A percentile compares a stretch with the other conserved stretches of the same genome.
phyloP scores from a whole-genome alignment of 2,797 vertebrate genomes.

The Emydoidea blandingii region DNA sequence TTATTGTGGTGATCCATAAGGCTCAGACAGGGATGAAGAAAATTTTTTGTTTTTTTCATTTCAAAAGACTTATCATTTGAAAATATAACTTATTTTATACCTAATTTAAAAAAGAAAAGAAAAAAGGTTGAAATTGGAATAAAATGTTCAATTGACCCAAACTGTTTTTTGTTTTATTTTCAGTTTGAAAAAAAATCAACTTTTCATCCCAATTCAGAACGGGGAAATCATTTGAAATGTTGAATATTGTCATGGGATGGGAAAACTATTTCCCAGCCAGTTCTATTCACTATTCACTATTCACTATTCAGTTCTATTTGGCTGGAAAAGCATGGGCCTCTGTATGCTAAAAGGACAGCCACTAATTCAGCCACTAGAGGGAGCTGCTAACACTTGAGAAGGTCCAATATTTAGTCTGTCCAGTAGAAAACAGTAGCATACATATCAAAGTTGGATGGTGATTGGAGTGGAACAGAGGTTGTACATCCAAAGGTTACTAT shows the following conservation, averaged over 20 bases:
- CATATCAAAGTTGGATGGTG: accelerated
- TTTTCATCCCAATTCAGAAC: neutral
- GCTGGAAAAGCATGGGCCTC: accelerated
- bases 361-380: slow-evolving; percentile 62
- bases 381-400: slow-evolving; percentile 11
- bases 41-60: neutral
- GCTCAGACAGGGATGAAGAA: neutral
- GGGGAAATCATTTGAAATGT: neutral
- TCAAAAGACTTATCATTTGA: neutral
- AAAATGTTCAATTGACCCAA: neutral
- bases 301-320: too few species aligned
- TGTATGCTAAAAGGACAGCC: neutral
- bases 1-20: neutral
- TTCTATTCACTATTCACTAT: accelerated
- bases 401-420: neutral
- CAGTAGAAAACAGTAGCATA: neutral
- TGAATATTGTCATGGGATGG: neutral
- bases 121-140: neutral
- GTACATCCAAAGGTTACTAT: slow-evolving; percentile 45
- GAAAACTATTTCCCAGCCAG: neutral
- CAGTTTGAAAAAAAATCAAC: neutral
- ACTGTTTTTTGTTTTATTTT: neutral
- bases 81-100: neutral
- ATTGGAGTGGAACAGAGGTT: neutral
- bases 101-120: neutral